A percentile compares a stretch with the other conserved stretches of the same genome.
Evolutionary conservation across 2,888 invertebrate genomes (phyloP).

Genomic region (Catocala fraxini): DNA sequence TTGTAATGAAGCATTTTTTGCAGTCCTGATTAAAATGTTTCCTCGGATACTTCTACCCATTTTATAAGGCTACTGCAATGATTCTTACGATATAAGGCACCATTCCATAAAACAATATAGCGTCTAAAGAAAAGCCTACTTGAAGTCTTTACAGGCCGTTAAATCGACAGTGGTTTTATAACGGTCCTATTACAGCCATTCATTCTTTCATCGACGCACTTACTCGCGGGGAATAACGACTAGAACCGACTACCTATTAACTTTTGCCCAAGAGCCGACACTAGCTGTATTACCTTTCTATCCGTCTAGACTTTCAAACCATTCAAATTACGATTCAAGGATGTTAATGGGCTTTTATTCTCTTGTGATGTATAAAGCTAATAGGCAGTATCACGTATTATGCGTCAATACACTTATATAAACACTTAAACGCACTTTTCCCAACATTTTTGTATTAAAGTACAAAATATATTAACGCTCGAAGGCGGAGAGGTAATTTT

Average conservation of each 20-base stretch:
- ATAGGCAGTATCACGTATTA: slow-evolving; percentile 6
- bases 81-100: neutral
- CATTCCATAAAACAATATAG: slow-evolving; percentile 6
- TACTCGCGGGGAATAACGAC: slow-evolving; percentile 38
- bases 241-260: slow-evolving; percentile 33
- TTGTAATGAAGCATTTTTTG: too few relatives aligned
- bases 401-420: slow-evolving; percentile 14
- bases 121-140: slow-evolving; percentile 6
- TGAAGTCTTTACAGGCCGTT: slow-evolving; percentile 15
- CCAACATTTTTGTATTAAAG: slow-evolving; percentile 26
- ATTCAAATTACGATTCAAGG: neutral
- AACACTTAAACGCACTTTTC: slow-evolving; percentile 19
- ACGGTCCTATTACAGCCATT: slow-evolving; percentile 41
- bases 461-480: slow-evolving; percentile 37
- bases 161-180: slow-evolving; percentile 37
- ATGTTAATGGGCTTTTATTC: neutral
- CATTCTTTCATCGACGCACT: slow-evolving; percentile 40
- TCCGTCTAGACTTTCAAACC: neutral
- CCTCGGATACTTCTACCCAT: too few relatives aligned
- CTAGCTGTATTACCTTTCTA: neutral
- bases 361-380: neutral
- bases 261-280: slow-evolving; percentile 15
- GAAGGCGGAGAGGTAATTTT: slow-evolving; percentile 46
- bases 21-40: too few relatives aligned
- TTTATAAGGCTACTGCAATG: neutral